Base-by-base conservation (phyloP, 1,140 invertebrate species). In the Branchinecta lindahli region DNA sequence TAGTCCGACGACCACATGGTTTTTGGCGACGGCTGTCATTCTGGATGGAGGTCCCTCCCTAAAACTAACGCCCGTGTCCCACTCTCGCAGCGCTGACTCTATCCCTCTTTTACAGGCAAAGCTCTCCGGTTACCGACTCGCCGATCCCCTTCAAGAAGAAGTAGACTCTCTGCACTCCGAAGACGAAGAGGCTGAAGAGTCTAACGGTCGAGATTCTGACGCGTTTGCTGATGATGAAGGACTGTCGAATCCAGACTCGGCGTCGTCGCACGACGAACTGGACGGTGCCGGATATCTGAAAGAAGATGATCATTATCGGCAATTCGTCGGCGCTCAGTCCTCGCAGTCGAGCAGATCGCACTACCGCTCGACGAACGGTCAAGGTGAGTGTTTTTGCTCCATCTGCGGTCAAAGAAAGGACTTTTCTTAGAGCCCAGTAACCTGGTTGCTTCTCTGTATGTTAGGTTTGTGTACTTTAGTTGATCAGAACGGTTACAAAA, bases 151-250 rank as follows among this genome's bases (percentile, higher is more conserved):
- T 8, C 86, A 87, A 76, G 88, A 84, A 73, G 84, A 84, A 18
- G 81, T 85, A 2, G 88, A 89, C 78, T 86, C 84, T 8, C 78
- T 85, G 71, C 81, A 83, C 52, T 85, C 84, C 33, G 76, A 78
- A 72, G 82, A 82, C n/a, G 77, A 7, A 77, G 52, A 61, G 18
- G 12, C 52, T 12, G 77, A 7, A 77, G 52, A 61, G 18, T 61
- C 52, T 12, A 61, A 61, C 18, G 52, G 12, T 61, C 83, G 84
- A 71, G 84, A 85, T 75, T 82, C 82, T 69, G 85, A 86, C 79
- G 84, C 85, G 67, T 86, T 86, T 75, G 85, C 85, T 6, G 85
- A 86, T 73, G 85, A 86, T 71, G 85, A 86, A 76, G 70, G 81
- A 7, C 83, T 84, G 67, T 83, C 82, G 66, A 84, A 84, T 75